Evolutionary conservation across 2,888 invertebrate genomes (phyloP), one percentile per base, ranked within the genome.

Genomic region (Antheraea yamamai): DNA sequence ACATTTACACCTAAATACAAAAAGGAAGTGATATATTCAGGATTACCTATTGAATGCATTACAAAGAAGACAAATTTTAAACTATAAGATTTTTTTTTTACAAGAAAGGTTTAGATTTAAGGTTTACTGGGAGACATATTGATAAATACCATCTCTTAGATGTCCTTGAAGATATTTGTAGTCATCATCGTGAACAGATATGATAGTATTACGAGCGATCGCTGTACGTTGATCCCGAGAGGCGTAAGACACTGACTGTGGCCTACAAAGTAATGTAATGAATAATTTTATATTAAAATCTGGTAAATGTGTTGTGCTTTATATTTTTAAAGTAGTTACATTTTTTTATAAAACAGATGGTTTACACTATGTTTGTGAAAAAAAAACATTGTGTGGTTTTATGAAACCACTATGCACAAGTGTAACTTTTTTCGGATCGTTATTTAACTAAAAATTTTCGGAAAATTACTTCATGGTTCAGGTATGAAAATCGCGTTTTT

Each of bases 1-100:
- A 96, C 88, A 75, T 96, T 95, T 68, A 96, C 88, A n/a, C 96
- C 96, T 91, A 74, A 18, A 61, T 73, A 64, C 66, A 73, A 47
- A 83, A 75, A 35, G 16, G 30, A 55, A 55, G 55, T n/a, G 7
- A 55, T 55, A 55, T 6, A 55, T 55, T 55, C 6, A 20, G 16
- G 52, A 52, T 18, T 52, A 52, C 18, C 18, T 52, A 16, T 18
- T 18, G 0, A 18, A 58, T n/a, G 8, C n/a, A n/a, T 58, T n/a
- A 58, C n/a, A 58, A 20, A 18, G 20, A n/a, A 23, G 12, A 23
- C 8, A 23, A 0, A 23, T 23, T n/a, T 23, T 61, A 23, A 23
- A 61, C 12, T 12, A 12, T 61, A 23, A 6, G 52, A 18, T 18
- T 6, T 20, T 12, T 23, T n/a, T 61, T 23, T 7, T 61, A 10